Conservation (phyloP, 2,113 vertebrate genomes). For the Paradisaea rubra region DNA sequence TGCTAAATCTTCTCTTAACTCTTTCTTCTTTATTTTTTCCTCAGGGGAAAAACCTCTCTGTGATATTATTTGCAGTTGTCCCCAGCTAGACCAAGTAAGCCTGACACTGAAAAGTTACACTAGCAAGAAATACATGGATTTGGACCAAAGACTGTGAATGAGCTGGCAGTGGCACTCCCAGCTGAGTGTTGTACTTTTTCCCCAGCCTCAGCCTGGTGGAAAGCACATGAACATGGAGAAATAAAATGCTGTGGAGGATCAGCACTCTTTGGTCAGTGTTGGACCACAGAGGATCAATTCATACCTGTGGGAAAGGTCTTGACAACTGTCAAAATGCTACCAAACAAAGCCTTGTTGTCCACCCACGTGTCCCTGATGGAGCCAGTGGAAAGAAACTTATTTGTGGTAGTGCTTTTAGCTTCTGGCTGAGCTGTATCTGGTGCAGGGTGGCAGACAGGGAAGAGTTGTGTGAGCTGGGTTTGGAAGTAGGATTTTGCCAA, state of each 20-base stretch:
- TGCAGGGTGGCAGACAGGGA: not conserved
- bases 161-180: not conserved
- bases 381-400: not conserved
- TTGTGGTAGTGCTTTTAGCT: not conserved
- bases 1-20: not conserved
- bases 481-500: not conserved
- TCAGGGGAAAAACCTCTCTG: not conserved
- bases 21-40: not conserved
- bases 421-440: conserved; percentile 23
- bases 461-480: not conserved
- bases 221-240: not conserved
- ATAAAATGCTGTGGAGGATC: not conserved
- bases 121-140: not conserved
- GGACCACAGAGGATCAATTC: not conserved
- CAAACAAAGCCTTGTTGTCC: not conserved
- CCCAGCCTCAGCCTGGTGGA: not conserved
- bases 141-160: not conserved
- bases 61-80: not conserved
- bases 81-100: not conserved
- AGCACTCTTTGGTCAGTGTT: fast-evolving
- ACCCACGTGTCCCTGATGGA: fast-evolving
- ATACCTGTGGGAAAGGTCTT: not conserved
- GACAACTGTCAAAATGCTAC: not conserved
- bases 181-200: not conserved
- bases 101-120: not conserved